phyloP scores from a whole-genome alignment of 2,888 invertebrate species.

The Tenthredo mesomela region DNA sequence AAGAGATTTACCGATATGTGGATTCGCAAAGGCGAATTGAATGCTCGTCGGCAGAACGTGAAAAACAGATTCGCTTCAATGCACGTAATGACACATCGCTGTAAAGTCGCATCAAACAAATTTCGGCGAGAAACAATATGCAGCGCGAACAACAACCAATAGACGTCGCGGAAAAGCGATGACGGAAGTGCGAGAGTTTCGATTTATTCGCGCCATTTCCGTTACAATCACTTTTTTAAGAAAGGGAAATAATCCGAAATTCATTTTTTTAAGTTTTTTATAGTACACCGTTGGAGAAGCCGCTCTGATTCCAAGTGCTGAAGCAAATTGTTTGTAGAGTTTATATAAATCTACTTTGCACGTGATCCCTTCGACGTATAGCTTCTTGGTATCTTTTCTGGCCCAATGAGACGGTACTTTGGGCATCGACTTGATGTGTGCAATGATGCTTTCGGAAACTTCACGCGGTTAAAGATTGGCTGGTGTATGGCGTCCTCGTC shows the following conservation, averaged over 20 bases:
- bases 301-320: neutral
- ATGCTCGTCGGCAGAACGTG: too few relatives aligned
- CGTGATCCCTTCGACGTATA: neutral
- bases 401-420: neutral
- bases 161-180: too few relatives aligned
- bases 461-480: neutral
- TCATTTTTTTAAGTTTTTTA: neutral
- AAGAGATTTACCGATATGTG: too few relatives aligned
- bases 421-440: neutral
- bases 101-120: too few relatives aligned
- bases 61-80: too few relatives aligned
- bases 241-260: neutral
- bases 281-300: neutral
- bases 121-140: too few relatives aligned
- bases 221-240: too few relatives aligned
- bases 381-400: neutral
- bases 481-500: neutral
- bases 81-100: too few relatives aligned
- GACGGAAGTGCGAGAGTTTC: too few relatives aligned
- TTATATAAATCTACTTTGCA: neutral
- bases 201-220: too few relatives aligned
- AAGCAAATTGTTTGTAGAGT: neutral
- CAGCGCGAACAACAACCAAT: too few relatives aligned
- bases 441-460: neutral
- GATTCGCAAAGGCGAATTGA: too few relatives aligned